A percentile compares a stretch with the other conserved stretches of the same genome.
phyloP scores from a whole-genome alignment of 2,113 vertebrate genomes.

The Tamias sibiricus region DNA sequence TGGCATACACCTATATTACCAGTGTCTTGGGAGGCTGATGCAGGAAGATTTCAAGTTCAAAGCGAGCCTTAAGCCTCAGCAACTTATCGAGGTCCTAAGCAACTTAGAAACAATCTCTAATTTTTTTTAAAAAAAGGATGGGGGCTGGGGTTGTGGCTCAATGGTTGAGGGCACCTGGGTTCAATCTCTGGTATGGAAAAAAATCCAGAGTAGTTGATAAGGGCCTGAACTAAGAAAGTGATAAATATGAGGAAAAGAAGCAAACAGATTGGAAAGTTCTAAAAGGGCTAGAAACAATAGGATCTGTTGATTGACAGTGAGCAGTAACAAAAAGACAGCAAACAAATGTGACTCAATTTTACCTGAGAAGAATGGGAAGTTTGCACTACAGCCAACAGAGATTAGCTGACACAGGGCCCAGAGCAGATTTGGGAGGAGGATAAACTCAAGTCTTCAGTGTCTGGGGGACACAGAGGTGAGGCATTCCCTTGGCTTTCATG shows the following conservation, averaged over 20 bases:
- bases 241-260: neutral
- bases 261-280: neutral
- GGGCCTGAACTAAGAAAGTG: neutral
- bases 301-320: neutral
- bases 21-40: too few relatives aligned
- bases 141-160: too few relatives aligned
- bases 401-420: neutral
- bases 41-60: too few relatives aligned
- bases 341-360: neutral
- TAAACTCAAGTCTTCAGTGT: neutral
- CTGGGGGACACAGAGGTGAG: neutral
- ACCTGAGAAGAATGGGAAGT: neutral
- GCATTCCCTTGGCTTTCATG: neutral
- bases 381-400: neutral
- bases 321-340: neutral
- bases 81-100: too few relatives aligned
- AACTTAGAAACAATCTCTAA: too few relatives aligned
- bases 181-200: too few relatives aligned
- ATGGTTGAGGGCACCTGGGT: too few relatives aligned
- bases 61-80: too few relatives aligned
- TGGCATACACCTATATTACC: too few relatives aligned
- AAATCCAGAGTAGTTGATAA: neutral
- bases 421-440: neutral
- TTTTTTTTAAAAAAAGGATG: too few relatives aligned
- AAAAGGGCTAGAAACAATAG: neutral